These are phyloP conservation scores for Thermophis baileyi DNA, from an alignment of 2,113 vertebrate genomes.

Conservation along the genomic window DNA sequence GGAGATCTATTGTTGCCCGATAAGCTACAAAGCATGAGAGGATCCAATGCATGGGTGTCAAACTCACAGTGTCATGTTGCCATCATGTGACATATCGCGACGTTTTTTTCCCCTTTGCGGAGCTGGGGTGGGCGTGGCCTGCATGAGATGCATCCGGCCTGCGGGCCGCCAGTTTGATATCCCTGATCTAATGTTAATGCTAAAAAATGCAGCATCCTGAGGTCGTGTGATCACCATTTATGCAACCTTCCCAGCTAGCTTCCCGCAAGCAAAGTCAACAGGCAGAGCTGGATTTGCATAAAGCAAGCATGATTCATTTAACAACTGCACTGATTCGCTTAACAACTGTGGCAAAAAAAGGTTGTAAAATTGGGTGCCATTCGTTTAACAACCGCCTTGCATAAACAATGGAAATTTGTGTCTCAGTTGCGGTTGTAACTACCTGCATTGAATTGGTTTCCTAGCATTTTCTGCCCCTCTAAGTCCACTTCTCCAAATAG, in stretches of 20 bases:
- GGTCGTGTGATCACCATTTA: background rate
- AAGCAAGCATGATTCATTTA: background rate
- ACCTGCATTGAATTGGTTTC: background rate
- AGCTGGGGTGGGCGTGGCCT: too few species aligned
- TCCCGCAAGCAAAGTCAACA: background rate
- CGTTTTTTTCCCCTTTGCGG: too few species aligned
- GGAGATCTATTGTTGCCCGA: too few species aligned
- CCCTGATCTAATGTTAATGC: too few species aligned
- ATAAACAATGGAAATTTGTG: background rate
- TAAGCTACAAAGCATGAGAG: too few species aligned
- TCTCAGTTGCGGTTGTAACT: background rate
- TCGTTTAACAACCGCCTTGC: background rate
- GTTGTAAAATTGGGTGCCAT: background rate
- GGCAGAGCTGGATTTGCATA: background rate
- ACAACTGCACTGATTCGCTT: background rate
- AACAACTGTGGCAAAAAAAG: background rate
- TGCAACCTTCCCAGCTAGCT: background rate
- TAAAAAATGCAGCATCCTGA: too few species aligned
- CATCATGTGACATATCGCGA: too few species aligned
- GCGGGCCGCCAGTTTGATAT: too few species aligned
- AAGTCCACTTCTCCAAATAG: background rate
- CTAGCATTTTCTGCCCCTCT: background rate
- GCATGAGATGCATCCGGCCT: too few species aligned
- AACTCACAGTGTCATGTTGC: too few species aligned
- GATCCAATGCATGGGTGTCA: too few species aligned